phyloP scores from a whole-genome alignment of 2,797 vertebrate genomes.

The Limnodromus scolopaceus region DNA sequence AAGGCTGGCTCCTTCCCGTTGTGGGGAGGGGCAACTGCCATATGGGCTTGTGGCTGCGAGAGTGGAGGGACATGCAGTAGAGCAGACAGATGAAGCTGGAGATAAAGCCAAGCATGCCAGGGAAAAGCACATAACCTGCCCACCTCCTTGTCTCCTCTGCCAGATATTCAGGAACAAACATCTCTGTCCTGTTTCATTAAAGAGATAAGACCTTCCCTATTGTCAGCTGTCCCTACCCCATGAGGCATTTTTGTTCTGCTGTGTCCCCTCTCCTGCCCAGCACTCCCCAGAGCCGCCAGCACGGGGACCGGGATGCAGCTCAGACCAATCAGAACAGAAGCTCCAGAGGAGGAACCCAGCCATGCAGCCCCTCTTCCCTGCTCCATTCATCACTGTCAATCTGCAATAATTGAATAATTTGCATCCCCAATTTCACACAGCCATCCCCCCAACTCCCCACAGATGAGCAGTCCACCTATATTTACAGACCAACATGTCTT shows the following conservation, averaged over 20 bases:
- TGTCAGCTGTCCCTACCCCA: background rate
- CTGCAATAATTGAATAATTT: conserved; percentile 60
- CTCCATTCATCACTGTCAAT: conserved; percentile 64
- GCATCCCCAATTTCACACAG: conserved; percentile 26
- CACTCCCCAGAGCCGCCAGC: background rate
- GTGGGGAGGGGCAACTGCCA: background rate
- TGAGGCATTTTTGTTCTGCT: background rate
- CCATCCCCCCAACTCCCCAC: background rate
- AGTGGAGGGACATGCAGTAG: background rate
- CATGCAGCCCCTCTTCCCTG: background rate
- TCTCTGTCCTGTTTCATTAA: background rate
- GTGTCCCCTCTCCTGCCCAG: background rate
- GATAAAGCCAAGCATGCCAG: background rate
- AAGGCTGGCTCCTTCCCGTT: background rate
- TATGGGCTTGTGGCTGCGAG: background rate
- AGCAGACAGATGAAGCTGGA: background rate
- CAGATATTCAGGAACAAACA: background rate
- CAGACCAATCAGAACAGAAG: conserved; percentile 8
- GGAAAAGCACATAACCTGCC: background rate
- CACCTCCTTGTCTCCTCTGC: background rate
- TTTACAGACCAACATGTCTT: background rate
- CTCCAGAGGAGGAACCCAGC: background rate
- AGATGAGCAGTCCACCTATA: conserved; percentile 20
- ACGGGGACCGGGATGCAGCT: background rate
- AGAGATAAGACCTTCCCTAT: background rate